Percentiles rank a stretch among this genome's conserved stretches.
Evolutionary conservation across 2,888 invertebrate genomes (phyloP).

Genomic region (Synanthedon tipuliformis): DNA sequence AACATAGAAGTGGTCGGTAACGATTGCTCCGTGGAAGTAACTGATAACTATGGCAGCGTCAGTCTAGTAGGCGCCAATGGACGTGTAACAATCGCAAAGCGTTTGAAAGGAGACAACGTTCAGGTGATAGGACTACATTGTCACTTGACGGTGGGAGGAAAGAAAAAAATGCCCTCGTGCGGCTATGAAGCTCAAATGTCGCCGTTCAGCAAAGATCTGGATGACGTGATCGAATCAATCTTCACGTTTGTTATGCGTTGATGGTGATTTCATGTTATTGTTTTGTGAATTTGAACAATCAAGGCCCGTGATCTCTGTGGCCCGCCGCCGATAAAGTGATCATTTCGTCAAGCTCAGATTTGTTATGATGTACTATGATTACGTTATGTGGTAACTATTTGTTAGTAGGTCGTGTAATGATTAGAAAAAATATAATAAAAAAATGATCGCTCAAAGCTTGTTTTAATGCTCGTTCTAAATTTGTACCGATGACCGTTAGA

Average conservation of each 20-base stretch:
- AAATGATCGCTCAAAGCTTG: too few species aligned
- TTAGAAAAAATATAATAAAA: too few species aligned
- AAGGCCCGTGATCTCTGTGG: neutral
- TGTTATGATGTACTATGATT: too few species aligned
- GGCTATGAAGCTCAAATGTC: slow-evolving; percentile 53
- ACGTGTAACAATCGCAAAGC: slow-evolving; percentile 36
- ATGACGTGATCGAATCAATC: slow-evolving; percentile 60
- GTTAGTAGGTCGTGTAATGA: too few species aligned
- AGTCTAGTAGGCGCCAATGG: slow-evolving; percentile 53
- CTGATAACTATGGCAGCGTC: slow-evolving; percentile 44
- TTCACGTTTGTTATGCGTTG: slow-evolving; percentile 63
- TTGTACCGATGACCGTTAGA: neutral
- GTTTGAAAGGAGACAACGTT: slow-evolving; percentile 48
- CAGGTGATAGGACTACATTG: slow-evolving; percentile 43
- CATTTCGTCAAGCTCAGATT: too few species aligned
- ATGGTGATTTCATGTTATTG: slow-evolving; percentile 7
- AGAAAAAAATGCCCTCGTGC: slow-evolving; percentile 20
- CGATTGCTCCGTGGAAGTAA: slow-evolving; percentile 49
- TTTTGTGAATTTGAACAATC: neutral
- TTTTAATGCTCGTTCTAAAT: too few species aligned
- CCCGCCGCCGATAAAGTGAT: neutral
- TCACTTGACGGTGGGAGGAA: slow-evolving; percentile 47
- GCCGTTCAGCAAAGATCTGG: slow-evolving; percentile 58
- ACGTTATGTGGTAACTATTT: too few species aligned
- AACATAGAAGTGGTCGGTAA: slow-evolving; percentile 63